phyloP scores from a whole-genome alignment of 2,797 vertebrate genomes.

The Alfaro cultratus region DNA sequence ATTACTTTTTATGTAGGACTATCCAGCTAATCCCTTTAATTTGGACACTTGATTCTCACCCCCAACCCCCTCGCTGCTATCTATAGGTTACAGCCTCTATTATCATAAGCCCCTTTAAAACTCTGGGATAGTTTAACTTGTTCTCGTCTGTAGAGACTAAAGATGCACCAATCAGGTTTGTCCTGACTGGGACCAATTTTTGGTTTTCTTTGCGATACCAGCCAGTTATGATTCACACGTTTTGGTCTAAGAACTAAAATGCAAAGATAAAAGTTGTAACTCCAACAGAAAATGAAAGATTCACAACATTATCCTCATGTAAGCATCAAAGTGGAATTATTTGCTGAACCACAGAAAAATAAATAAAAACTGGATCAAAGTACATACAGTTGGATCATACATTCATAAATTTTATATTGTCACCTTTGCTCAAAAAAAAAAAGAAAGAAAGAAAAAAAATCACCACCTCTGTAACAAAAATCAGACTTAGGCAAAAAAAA shows the following conservation, averaged over 20 bases:
- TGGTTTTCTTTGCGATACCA: background rate
- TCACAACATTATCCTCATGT: background rate
- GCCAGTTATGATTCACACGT: background rate
- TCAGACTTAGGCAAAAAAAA: too few species aligned
- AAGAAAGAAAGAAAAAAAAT: too few species aligned
- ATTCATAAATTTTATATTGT: background rate
- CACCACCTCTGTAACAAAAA: too few species aligned
- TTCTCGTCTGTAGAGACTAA: background rate
- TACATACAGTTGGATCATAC: background rate
- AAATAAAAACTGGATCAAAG: background rate
- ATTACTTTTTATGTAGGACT: conserved; percentile 82
- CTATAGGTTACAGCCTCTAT: conserved; percentile 26
- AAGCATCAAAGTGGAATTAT: background rate
- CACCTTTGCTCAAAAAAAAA: background rate
- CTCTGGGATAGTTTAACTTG: conserved; percentile 45
- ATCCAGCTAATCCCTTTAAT: conserved; percentile 78
- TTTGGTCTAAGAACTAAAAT: background rate
- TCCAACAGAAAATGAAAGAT: background rate
- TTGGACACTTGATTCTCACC: conserved; percentile 67
- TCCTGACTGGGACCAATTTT: background rate
- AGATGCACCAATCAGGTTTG: background rate
- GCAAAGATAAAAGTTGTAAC: background rate
- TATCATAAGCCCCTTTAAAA: conserved; percentile 20
- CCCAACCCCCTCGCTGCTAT: conserved; percentile 12
- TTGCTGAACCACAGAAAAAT: background rate